These are phyloP conservation scores for Notolepis coatsorum DNA, from an alignment of 2,797 vertebrate genomes.

Conservation along the genomic window DNA sequence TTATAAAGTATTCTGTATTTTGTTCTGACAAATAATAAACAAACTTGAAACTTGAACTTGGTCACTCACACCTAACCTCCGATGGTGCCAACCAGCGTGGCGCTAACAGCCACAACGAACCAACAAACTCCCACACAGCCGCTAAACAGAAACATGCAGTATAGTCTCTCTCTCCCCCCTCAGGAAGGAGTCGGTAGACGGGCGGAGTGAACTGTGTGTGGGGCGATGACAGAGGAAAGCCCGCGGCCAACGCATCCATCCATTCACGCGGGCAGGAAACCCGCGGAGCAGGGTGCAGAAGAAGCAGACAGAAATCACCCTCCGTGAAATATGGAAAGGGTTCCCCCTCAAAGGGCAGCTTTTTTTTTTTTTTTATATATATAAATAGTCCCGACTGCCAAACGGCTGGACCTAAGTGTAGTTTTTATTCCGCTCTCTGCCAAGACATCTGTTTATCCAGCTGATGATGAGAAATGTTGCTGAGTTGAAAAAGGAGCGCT, in stretches of 20 bases:
- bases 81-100: no score
- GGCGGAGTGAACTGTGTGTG: not conserved
- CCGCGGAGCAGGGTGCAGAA: slow-evolving; percentile 29
- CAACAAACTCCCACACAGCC: no score
- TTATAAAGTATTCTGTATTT: no score
- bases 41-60: no score
- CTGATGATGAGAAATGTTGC: slow-evolving; percentile 64
- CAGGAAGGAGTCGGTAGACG: no score
- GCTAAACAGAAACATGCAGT: no score
- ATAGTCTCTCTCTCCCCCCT: no score
- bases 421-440: slow-evolving; percentile 20
- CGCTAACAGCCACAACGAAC: no score
- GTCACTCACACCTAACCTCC: no score
- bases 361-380: no score
- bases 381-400: slow-evolving; percentile 45
- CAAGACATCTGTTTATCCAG: slow-evolving; percentile 60
- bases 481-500: slow-evolving; percentile 49
- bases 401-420: slow-evolving; percentile 21
- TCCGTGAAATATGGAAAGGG: slow-evolving; percentile 38
- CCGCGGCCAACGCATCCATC: not conserved
- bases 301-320: slow-evolving; percentile 37
- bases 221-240: slow-evolving; percentile 3
- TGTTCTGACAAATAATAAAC: no score
- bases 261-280: slow-evolving; percentile 16
- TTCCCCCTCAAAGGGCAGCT: slow-evolving; percentile 35